These are phyloP conservation scores for Ophion slaviceki DNA, from an alignment of 2,888 invertebrate species.

Conservation along the genomic window DNA sequence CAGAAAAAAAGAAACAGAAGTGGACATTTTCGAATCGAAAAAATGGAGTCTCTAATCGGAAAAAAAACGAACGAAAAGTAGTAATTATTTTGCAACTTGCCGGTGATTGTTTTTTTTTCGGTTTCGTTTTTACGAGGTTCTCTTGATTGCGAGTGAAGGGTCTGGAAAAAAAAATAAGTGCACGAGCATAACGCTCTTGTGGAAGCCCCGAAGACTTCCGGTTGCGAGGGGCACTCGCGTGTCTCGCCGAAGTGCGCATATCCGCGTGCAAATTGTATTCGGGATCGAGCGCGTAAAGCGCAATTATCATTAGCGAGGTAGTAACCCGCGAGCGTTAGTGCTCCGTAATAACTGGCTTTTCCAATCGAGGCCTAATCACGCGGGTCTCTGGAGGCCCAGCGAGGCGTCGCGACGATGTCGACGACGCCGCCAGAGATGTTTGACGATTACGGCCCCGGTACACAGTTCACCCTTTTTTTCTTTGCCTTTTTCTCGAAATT, in stretches of 20 bases:
- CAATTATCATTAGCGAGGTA: constrained; percentile 75
- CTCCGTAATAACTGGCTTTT: constrained; percentile 66
- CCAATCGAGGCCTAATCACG: constrained; percentile 56
- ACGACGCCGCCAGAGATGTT: neutral
- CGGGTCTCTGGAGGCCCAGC: constrained; percentile 30
- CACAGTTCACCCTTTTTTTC: neutral
- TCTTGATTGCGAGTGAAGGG: neutral
- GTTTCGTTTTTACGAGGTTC: neutral
- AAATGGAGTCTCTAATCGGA: too few relatives aligned
- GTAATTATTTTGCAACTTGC: neutral
- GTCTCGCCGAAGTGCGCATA: neutral
- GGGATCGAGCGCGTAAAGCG: constrained; percentile 48
- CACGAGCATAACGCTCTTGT: neutral
- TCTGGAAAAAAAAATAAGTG: neutral
- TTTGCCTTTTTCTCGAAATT: neutral
- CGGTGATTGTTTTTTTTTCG: neutral
- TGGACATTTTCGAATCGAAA: too few relatives aligned
- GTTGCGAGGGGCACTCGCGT: neutral
- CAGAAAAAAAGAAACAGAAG: neutral
- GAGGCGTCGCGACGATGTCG: constrained; percentile 22
- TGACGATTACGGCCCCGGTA: neutral
- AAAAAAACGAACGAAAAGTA: neutral
- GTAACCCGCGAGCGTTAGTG: constrained; percentile 55
- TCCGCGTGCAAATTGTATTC: constrained; percentile 19
- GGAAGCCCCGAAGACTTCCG: constrained; percentile 2